phyloP scores from a whole-genome alignment of 2,113 vertebrate species.

The Gallinago undulata region DNA sequence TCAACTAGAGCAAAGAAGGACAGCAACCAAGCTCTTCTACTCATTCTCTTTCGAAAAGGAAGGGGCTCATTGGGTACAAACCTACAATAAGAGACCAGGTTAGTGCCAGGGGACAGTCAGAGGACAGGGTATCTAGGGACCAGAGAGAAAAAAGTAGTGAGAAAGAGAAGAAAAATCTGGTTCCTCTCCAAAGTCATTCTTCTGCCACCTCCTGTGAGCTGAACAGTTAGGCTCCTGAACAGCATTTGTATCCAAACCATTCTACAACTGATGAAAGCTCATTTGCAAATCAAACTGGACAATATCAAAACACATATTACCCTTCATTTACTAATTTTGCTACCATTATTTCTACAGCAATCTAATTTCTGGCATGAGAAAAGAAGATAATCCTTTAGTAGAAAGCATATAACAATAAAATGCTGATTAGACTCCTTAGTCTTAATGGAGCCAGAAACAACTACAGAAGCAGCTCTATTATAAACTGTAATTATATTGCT shows the following conservation, averaged over 20 bases:
- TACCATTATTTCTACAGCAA: background rate
- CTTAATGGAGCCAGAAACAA: conserved; percentile 29
- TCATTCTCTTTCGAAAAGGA: background rate
- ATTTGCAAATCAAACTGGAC: background rate
- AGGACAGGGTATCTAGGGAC: background rate
- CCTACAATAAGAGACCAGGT: background rate
- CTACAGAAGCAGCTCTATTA: background rate
- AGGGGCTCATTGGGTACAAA: background rate
- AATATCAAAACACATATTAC: background rate
- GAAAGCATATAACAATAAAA: conserved; percentile 27
- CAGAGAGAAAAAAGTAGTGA: background rate
- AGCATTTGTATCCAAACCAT: background rate
- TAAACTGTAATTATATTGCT: conserved; percentile 20
- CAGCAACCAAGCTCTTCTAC: background rate
- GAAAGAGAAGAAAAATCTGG: background rate
- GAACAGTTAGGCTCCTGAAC: background rate
- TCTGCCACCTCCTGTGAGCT: background rate
- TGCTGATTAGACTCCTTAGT: background rate
- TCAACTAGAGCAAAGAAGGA: background rate
- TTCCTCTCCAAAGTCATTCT: background rate
- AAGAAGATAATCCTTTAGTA: background rate
- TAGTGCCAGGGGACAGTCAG: background rate
- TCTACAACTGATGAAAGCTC: background rate
- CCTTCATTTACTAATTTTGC: background rate
- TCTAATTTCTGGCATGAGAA: background rate